Conservation (phyloP, 2,888 invertebrate genomes). For the Sesamia inferens region DNA sequence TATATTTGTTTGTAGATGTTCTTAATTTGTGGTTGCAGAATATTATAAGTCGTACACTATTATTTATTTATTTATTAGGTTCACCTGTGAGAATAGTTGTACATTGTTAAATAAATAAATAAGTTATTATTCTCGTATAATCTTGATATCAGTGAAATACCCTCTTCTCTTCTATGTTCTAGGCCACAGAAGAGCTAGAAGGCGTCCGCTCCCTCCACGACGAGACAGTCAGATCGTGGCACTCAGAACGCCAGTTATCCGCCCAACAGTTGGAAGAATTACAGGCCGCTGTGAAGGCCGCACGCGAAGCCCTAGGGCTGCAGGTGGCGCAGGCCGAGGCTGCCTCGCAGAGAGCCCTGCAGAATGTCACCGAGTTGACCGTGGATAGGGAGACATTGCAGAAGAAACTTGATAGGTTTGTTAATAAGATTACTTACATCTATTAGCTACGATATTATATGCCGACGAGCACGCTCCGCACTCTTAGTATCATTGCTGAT, state of each 20-base stretch:
- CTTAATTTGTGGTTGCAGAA: no score
- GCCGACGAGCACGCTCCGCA: no score
- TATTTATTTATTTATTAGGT: no score
- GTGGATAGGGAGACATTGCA: conserved; percentile 85
- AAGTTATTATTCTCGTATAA: neutral
- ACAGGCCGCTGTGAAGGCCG: conserved; percentile 57
- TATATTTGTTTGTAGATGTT: no score
- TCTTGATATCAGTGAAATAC: neutral
- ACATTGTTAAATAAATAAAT: no score
- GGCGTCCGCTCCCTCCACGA: conserved; percentile 87
- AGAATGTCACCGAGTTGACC: conserved; percentile 83
- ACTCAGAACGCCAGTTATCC: conserved; percentile 70
- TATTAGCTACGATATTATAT: neutral
- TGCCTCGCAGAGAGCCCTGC: conserved; percentile 73
- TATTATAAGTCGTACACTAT: no score
- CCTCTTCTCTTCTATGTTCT: neutral
- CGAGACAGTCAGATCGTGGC: conserved; percentile 85
- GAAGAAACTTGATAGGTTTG: conserved; percentile 78
- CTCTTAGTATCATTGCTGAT: no score
- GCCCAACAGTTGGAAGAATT: conserved; percentile 60
- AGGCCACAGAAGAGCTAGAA: conserved; percentile 87
- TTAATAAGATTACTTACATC: neutral
- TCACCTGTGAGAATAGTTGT: no score
- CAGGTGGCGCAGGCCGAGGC: conserved; percentile 66
- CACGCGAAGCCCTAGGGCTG: conserved; percentile 55